Percentiles rank a stretch among this genome's conserved stretches.
Conservation (phyloP, 2,888 invertebrate species). For the Cheilosia vernalis region DNA sequence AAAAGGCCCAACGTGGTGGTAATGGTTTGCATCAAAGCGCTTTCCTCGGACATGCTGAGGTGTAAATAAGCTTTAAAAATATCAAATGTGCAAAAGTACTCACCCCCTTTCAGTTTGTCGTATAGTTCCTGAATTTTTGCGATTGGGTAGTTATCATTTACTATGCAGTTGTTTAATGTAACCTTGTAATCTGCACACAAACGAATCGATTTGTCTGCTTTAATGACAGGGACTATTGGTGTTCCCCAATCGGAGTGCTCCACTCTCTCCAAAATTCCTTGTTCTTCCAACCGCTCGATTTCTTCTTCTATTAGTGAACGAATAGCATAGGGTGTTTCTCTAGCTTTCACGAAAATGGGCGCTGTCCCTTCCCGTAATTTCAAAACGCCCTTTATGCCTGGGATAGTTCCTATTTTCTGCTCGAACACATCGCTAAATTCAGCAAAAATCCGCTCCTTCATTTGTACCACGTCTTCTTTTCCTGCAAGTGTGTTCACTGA, state of each 20-base stretch:
- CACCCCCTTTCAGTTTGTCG: conserved; percentile 13
- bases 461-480: conserved; percentile 1
- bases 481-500: conserved; percentile 8
- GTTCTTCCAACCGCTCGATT: conserved; percentile 28
- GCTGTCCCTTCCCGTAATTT: conserved; percentile 29
- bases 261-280: conserved; percentile 16
- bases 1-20: conserved; percentile 10
- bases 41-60: conserved; percentile 11
- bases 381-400: conserved; percentile 29
- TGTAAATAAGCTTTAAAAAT: conserved; percentile 28
- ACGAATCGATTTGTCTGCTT: neutral
- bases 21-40: neutral
- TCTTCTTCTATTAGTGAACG: conserved; percentile 31
- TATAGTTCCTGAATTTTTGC: conserved; percentile 22
- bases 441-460: conserved; percentile 25
- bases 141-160: conserved; percentile 41
- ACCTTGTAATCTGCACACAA: conserved; percentile 37
- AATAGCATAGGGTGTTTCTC: conserved; percentile 29
- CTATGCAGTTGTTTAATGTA: conserved; percentile 41
- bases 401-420: conserved; percentile 43
- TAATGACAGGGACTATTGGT: neutral
- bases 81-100: too few relatives aligned
- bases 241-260: conserved; percentile 12
- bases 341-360: conserved; percentile 7
- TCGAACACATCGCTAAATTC: conserved; percentile 46